phyloP scores from a whole-genome alignment of 2,113 vertebrate genomes.

The Calyptommatus sinebrachiatus region DNA sequence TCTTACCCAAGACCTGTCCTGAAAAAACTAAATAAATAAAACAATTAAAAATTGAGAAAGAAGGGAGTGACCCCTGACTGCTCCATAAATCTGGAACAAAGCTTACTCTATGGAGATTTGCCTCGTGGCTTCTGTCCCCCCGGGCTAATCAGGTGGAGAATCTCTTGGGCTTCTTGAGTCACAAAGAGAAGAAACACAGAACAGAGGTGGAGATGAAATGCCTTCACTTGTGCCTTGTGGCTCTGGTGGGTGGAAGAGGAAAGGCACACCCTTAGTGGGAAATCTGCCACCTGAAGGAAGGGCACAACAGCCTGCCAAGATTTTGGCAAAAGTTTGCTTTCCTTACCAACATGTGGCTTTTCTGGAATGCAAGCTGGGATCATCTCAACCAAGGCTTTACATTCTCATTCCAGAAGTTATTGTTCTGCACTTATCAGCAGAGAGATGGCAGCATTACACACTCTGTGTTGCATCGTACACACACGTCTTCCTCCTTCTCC shows the following conservation, averaged over 20 bases:
- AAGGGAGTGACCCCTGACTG: constrained; percentile 22
- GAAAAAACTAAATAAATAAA: too few relatives aligned
- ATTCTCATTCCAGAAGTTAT: neutral
- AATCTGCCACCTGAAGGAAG: constrained; percentile 30
- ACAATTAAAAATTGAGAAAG: neutral
- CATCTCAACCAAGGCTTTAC: neutral
- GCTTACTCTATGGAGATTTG: constrained; percentile 16
- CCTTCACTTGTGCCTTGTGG: constrained; percentile 3
- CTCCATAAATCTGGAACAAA: constrained; percentile 22
- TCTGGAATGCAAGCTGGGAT: constrained; percentile 29
- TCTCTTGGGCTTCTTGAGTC: constrained; percentile 7
- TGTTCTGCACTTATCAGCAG: neutral
- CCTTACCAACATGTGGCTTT: constrained; percentile 11
- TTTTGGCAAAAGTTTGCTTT: constrained; percentile 12
- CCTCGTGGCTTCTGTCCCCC: constrained; percentile 8
- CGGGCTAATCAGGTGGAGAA: constrained; percentile 15
- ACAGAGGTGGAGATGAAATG: neutral
- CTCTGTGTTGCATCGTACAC: too few relatives aligned
- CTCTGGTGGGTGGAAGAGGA: constrained; percentile 25
- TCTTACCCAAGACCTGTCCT: neutral
- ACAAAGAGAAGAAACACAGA: neutral
- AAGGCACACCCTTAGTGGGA: constrained; percentile 35
- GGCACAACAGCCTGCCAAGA: neutral
- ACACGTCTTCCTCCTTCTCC: neutral
- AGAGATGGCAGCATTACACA: neutral